Evolutionary conservation across 2,113 vertebrate species (phyloP).

Genomic region (Eira barbara): DNA sequence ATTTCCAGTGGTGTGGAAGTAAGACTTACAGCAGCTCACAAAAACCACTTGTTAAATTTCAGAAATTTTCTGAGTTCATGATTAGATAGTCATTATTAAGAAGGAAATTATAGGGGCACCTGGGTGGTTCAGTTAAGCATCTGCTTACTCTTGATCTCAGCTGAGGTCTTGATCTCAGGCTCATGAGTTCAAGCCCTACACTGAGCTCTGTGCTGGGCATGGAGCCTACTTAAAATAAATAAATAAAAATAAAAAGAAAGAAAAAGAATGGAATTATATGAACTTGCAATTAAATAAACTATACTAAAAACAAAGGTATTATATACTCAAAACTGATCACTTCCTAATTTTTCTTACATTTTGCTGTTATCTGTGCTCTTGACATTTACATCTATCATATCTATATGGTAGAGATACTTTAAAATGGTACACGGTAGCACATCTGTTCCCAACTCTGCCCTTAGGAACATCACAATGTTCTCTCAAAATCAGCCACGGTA

Average conservation of each 20-base stretch:
- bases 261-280: neutral
- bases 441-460: neutral
- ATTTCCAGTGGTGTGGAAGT: neutral
- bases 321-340: neutral
- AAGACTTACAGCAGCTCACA: neutral
- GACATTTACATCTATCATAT: neutral
- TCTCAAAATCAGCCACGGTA: neutral
- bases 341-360: neutral
- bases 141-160: neutral
- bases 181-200: neutral
- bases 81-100: neutral
- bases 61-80: neutral
- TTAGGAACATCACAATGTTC: neutral
- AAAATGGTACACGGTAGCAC: neutral
- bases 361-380: neutral
- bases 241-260: neutral
- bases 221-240: neutral
- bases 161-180: neutral
- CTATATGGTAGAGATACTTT: neutral
- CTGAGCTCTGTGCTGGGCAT: neutral
- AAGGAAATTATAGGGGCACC: neutral
- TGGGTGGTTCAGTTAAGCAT: neutral
- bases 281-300: neutral
- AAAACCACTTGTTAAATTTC: neutral
- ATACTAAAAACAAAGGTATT: neutral